Conservation (phyloP, 2,797 vertebrate species). For the Pangasius sanitwongsei region DNA sequence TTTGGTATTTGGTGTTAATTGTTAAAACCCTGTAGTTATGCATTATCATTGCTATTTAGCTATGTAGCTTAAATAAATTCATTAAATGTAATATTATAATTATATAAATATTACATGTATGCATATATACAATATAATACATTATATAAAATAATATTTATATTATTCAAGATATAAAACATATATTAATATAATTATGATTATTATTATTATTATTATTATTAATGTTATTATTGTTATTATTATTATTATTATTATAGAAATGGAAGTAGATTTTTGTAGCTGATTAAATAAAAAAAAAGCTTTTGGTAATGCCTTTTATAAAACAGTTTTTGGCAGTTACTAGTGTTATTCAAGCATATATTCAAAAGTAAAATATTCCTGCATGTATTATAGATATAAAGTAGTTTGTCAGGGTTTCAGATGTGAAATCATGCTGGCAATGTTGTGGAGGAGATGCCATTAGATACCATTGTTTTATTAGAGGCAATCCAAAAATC, state of each 20-base stretch:
- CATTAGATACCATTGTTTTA: constrained; percentile 2
- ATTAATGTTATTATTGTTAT: background rate
- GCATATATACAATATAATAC: too few species aligned
- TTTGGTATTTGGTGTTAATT: background rate
- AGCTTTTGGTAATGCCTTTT: background rate
- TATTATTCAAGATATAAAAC: too few species aligned
- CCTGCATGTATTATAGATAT: background rate
- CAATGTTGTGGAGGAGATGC: background rate
- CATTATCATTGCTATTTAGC: background rate
- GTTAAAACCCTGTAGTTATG: background rate
- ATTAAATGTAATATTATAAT: background rate
- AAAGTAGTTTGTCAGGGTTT: background rate
- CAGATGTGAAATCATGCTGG: background rate
- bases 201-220: too few species aligned
- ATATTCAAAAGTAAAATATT: background rate
- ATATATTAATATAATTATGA: too few species aligned
- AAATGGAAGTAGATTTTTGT: too few species aligned
- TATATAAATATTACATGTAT: background rate
- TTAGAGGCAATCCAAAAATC: background rate
- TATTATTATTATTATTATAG: background rate
- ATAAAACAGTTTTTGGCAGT: background rate
- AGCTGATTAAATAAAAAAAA: too few species aligned
- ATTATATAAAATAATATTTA: too few species aligned
- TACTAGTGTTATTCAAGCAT: background rate
- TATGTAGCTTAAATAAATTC: background rate